phyloP scores from a whole-genome alignment of 2,113 vertebrate genomes.

The Oophaga pumilio region DNA sequence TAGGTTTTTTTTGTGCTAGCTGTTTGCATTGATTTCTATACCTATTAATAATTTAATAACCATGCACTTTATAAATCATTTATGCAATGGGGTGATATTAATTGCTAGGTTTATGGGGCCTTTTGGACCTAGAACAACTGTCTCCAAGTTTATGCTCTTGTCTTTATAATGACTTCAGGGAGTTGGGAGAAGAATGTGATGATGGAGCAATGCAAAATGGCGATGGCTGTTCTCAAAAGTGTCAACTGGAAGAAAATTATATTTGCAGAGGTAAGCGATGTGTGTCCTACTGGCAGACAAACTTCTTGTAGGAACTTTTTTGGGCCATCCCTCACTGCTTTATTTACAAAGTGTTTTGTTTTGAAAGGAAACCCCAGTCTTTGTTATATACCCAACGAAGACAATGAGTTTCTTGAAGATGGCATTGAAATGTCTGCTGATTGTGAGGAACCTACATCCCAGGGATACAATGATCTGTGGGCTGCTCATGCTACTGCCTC shows the following conservation, averaged over 20 bases:
- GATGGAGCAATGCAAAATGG: constrained; percentile 85
- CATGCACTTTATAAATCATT: neutral
- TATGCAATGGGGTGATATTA: neutral
- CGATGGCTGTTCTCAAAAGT: constrained; percentile 92
- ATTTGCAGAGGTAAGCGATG: constrained; percentile 82
- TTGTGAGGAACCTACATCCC: constrained; percentile 83
- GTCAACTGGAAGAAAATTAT: constrained; percentile 82
- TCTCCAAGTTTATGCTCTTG: neutral
- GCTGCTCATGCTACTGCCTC: constrained; percentile 79
- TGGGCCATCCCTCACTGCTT: neutral
- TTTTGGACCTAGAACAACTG: neutral
- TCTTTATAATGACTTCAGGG: neutral
- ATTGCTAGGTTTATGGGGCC: neutral
- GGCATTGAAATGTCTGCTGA: constrained; percentile 67
- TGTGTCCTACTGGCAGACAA: neutral
- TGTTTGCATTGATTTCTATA: neutral
- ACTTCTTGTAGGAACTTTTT: neutral
- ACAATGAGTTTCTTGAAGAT: constrained; percentile 90
- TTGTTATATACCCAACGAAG: constrained; percentile 86
- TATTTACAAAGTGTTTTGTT: constrained; percentile 42
- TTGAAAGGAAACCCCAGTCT: constrained; percentile 87
- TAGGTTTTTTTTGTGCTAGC: neutral
- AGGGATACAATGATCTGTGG: constrained; percentile 87
- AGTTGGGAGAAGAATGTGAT: constrained; percentile 83
- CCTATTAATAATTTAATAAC: neutral